These are phyloP conservation scores for Cephus rjabovi DNA, from an alignment of 2,888 invertebrate genomes.

Conservation along the genomic window DNA sequence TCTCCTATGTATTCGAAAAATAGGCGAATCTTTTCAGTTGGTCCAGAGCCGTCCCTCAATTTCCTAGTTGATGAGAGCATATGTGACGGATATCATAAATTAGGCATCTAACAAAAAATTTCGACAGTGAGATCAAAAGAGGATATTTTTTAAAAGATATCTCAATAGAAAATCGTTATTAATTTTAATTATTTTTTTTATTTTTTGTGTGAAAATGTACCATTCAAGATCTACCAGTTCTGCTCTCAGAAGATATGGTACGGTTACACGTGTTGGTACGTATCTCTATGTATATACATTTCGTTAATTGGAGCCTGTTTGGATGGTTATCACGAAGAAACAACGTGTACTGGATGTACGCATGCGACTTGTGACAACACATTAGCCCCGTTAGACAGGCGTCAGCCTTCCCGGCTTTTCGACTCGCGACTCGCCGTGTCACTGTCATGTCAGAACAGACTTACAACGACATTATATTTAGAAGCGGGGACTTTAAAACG, in stretches of 20 bases:
- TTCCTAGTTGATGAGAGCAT: background rate
- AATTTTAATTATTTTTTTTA: background rate
- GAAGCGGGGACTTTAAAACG: conserved; percentile 38
- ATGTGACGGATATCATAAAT: background rate
- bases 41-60: background rate
- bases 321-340: conserved; percentile 2
- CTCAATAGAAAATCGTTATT: background rate
- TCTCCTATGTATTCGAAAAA: background rate
- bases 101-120: background rate
- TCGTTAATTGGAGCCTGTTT: background rate
- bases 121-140: background rate
- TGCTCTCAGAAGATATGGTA: background rate
- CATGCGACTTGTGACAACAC: conserved; percentile 46
- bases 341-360: conserved; percentile 4
- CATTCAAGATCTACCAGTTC: background rate
- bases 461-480: conserved; percentile 51
- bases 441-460: conserved; percentile 42
- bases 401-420: conserved; percentile 34
- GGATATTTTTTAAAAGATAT: background rate
- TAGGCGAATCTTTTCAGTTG: background rate
- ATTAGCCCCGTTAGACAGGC: conserved; percentile 49
- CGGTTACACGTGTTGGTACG: background rate
- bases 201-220: background rate
- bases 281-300: background rate
- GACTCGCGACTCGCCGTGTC: conserved; percentile 37